Conservation (phyloP, 2,888 invertebrate species). For the Lithophane leautieri region DNA sequence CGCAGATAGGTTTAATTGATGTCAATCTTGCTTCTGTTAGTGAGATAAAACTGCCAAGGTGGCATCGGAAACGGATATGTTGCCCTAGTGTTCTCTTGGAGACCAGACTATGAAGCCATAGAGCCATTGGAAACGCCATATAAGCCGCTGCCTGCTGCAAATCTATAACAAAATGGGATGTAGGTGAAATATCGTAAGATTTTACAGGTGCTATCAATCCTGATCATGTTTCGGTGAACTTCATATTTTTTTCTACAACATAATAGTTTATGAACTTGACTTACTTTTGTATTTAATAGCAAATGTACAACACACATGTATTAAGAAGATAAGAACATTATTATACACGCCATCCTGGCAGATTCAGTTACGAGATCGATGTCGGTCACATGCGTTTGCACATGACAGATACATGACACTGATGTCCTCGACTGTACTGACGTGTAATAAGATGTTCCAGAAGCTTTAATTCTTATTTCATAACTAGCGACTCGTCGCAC, state of each 20-base stretch:
- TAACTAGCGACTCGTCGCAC: neutral
- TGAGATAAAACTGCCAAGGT: slow-evolving; percentile 30
- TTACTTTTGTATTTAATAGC: neutral
- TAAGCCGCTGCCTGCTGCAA: slow-evolving; percentile 13
- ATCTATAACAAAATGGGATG: slow-evolving; percentile 18
- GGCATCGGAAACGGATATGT: slow-evolving; percentile 44
- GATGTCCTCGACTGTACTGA: slow-evolving; percentile 42
- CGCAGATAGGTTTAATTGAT: slow-evolving; percentile 27
- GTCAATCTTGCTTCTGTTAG: slow-evolving; percentile 22
- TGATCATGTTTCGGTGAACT: neutral
- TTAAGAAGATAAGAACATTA: slow-evolving; percentile 33
- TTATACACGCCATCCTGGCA: slow-evolving; percentile 59
- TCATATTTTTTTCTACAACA: neutral
- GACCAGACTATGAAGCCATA: slow-evolving; percentile 28
- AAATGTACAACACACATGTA: slow-evolving; percentile 3
- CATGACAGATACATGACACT: slow-evolving; percentile 79
- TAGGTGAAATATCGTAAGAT: slow-evolving; percentile 1
- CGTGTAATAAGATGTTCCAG: slow-evolving; percentile 2
- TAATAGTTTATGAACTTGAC: neutral
- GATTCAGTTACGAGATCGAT: slow-evolving; percentile 80
- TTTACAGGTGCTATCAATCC: slow-evolving; percentile 1
- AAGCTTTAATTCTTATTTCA: neutral
- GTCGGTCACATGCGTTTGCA: slow-evolving; percentile 78
- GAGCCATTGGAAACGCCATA: slow-evolving; percentile 14
- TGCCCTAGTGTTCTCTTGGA: slow-evolving; percentile 53